Percentiles rank a stretch among this genome's conserved stretches.
These are phyloP conservation scores for Sycophaga agraensis DNA, from an alignment of 1,140 invertebrate genomes.

Conservation along the genomic window DNA sequence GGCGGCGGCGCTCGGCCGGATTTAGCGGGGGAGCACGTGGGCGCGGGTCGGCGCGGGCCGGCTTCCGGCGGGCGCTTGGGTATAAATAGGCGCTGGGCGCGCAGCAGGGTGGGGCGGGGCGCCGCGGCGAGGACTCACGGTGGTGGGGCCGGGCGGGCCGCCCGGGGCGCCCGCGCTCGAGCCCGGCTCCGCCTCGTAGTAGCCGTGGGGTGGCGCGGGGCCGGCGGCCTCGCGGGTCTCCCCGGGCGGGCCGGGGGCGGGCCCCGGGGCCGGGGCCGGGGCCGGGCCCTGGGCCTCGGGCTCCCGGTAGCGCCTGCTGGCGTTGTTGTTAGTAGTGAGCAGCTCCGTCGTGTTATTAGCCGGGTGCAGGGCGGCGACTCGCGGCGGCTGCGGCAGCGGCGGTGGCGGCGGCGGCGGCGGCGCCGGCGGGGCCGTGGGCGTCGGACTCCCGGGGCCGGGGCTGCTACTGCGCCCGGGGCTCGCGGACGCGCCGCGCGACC, in stretches of 20 bases:
- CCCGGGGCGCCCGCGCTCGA: conserved; percentile 31
- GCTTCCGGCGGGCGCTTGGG: too few species aligned
- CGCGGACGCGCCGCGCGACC: too few species aligned
- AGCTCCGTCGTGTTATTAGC: conserved; percentile 41
- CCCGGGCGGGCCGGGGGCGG: too few species aligned
- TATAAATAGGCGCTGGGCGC: background rate
- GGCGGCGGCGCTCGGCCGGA: too few species aligned
- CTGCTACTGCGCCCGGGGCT: too few species aligned
- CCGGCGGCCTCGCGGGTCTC: too few species aligned
- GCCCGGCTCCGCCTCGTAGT: conserved; percentile 25
- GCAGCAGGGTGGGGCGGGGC: background rate
- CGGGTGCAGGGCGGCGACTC: conserved; percentile 14
- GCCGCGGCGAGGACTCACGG: background rate
- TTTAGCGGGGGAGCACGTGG: too few species aligned
- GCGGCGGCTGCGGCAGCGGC: conserved; percentile 2
- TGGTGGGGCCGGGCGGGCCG: conserved; percentile 8
- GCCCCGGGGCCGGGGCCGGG: conserved; percentile 18
- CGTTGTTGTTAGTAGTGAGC: conserved; percentile 47
- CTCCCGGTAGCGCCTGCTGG: too few species aligned
- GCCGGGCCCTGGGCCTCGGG: background rate
- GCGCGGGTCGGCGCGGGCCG: too few species aligned
- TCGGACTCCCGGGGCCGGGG: too few species aligned
- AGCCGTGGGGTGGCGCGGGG: too few species aligned
- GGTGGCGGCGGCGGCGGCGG: conserved; percentile 9
- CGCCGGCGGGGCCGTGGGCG: conserved; percentile 1